Base-by-base conservation (phyloP, 2,888 invertebrate genomes). In the Nomada hirtipes region DNA sequence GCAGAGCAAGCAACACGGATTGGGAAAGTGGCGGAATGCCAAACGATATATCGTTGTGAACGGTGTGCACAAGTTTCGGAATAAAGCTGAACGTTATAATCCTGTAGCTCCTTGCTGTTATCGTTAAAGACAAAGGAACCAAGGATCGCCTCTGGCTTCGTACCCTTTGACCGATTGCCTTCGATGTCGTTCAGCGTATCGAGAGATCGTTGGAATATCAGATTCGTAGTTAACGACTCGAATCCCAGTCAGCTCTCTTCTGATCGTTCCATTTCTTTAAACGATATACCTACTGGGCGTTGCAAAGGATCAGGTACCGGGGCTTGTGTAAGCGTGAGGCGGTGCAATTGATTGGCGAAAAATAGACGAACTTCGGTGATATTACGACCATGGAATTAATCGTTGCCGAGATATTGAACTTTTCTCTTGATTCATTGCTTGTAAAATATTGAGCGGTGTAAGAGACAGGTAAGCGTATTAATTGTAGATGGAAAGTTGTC, bases 1-100 rank as follows among this genome's bases (percentile, higher is more conserved):
- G 75, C 55, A 71, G 82, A 72, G 72, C 81, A 36, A 76, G 77
- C 79, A 70, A 67, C 72, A 55, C 36, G 23, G 73, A 29, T 65
- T 61, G 72, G 36, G 76, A 71, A 73, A 78, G 70, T 87, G 86
- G 86, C 87, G 63, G 61, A 59, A 75, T 77, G 86, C 85, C 82
- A 86, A 84, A 60, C 65, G 84, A 84, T 86, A 70, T 59, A 76
- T 63, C 72, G 42, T 44, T 11, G 23, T 29, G 72, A 78, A 61
- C 64, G 47, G 63, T 60, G 52, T 55, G 64, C 79, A 53, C 61
- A 70, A 82, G 59, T 72, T 82, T 73, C 50, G 65, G 59, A 72
- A 81, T 84, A 75, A 71, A 76, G 74, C 70, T 13, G 26, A 29
- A 71, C 71, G 63, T 81, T 81, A 53, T 64, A 29, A 60, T 72